Conservation (phyloP, 2,888 invertebrate genomes). For the Busseola fusca region DNA sequence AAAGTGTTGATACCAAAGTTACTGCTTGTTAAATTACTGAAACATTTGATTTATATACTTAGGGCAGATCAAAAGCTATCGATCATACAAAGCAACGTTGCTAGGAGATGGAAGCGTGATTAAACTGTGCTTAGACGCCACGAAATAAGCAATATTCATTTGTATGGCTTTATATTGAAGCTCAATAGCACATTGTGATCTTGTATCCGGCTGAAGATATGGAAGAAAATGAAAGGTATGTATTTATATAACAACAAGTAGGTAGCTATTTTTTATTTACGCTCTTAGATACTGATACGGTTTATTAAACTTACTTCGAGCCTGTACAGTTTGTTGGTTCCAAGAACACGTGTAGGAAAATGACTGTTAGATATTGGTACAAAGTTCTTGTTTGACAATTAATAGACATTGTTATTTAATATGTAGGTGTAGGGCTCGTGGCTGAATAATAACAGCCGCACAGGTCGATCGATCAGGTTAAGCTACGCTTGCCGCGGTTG, state of each 20-base stretch:
- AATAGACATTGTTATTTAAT: constrained; percentile 4
- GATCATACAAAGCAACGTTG: constrained; percentile 57
- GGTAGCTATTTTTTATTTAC: constrained; percentile 8
- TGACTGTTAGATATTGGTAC: neutral
- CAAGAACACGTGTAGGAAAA: neutral
- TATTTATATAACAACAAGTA: neutral
- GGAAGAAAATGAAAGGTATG: constrained; percentile 53
- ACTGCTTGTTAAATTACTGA: constrained; percentile 5
- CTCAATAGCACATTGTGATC: neutral
- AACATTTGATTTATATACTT: constrained; percentile 1
- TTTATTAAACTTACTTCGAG: neutral
- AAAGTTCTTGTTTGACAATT: neutral
- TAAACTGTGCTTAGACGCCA: constrained; percentile 23
- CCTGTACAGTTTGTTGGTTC: neutral
- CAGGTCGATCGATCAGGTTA: too few species aligned
- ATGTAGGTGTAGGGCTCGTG: too few species aligned
- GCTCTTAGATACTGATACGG: neutral
- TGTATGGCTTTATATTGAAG: neutral
- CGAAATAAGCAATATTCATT: constrained; percentile 8
- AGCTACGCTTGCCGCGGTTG: too few species aligned
- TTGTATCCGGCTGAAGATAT: constrained; percentile 14
- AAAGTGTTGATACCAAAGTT: neutral
- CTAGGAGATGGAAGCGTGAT: constrained; percentile 41
- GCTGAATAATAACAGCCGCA: too few species aligned
- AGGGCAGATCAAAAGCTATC: constrained; percentile 27